A percentile compares a stretch with the other conserved stretches of the same genome.
Evolutionary conservation across 2,797 vertebrate species (phyloP).

Genomic region (Podargus strigoides): DNA sequence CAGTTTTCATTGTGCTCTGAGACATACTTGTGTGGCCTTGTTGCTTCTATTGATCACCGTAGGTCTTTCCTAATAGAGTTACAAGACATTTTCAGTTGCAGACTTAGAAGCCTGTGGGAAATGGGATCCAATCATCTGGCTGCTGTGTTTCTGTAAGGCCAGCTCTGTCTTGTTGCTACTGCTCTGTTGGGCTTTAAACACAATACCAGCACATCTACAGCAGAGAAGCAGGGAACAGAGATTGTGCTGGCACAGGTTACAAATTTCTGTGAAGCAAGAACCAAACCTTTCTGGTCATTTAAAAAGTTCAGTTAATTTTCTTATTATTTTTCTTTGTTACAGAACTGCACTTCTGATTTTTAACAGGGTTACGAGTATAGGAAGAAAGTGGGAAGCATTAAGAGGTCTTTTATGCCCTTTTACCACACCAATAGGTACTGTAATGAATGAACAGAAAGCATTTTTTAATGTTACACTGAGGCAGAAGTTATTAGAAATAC

Average conservation of each 20-base stretch:
- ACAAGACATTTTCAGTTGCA: conserved; percentile 68
- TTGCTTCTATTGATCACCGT: conserved; percentile 68
- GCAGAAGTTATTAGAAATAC: neutral
- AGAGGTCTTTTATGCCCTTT: neutral
- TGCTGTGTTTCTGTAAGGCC: conserved; percentile 57
- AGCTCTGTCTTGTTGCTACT: conserved; percentile 65
- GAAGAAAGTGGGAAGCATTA: neutral
- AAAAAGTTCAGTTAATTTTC: neutral
- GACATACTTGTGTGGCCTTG: conserved; percentile 57
- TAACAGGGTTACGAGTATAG: neutral
- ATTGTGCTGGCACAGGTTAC: neutral
- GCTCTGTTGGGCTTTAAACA: conserved; percentile 65
- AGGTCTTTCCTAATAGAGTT: conserved; percentile 75
- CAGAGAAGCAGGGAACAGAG: conserved; percentile 48
- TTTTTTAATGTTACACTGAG: neutral
- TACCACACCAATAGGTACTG: neutral
- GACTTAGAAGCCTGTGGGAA: conserved; percentile 54
- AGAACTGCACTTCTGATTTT: neutral
- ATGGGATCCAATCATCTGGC: conserved; percentile 46
- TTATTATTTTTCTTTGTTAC: neutral
- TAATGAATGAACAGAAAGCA: neutral
- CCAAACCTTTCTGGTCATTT: neutral
- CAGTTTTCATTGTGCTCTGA: conserved; percentile 62
- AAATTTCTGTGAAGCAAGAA: conserved; percentile 25
- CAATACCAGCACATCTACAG: neutral